Base-by-base conservation (phyloP, 2,113 vertebrate species). In the Nesospiza acunhae region DNA sequence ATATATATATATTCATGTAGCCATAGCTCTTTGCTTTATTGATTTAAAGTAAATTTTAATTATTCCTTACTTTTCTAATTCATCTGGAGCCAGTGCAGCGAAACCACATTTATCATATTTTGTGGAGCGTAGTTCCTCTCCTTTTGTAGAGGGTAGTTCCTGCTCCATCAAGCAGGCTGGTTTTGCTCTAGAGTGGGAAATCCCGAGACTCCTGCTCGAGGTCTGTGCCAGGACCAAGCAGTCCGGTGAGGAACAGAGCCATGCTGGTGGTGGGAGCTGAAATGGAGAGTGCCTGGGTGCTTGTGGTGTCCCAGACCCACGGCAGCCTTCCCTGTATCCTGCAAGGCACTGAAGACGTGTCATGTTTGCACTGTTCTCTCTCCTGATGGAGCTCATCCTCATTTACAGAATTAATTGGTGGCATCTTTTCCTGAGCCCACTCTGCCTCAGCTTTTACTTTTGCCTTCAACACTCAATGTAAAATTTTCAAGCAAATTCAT, bases 41-140 rank as follows among this genome's bases (percentile, higher is more conserved):
- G 68, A 47, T 78, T 86, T 89, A 44, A 94, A 88, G 22, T 55
- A 11, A 24, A 9, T 67, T 95, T 82, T 83, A 67, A 47, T 90
- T 80, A 37, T n/a, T 86, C 28, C 18, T 39, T 85, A 19, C 27
- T 83, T 89, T 73, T 81, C 46, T 64, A 52, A 50, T 84, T 83
- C 6, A 23, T 55, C 55, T 56, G 55, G 39, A 87, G 42, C 35
- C 47, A 68, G 12, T 30, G 33, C 23, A 92, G 28, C 63, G 73
- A 58, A 84, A 84, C 12, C 7, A 13, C 15, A 26, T 18, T 79
- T 49, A 15, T 26, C 15, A 4, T 27, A 7, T 55, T 73, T 80
- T 53, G n/a, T 37, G 35, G 94, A 33, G 41, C 20, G 28, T 31
- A 53, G 28, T 53, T 53, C 52, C 52, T 30, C 52, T 11, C 52